These are phyloP conservation scores for Lasioglossum figueresi DNA, from an alignment of 2,888 invertebrate genomes.

Conservation along the genomic window DNA sequence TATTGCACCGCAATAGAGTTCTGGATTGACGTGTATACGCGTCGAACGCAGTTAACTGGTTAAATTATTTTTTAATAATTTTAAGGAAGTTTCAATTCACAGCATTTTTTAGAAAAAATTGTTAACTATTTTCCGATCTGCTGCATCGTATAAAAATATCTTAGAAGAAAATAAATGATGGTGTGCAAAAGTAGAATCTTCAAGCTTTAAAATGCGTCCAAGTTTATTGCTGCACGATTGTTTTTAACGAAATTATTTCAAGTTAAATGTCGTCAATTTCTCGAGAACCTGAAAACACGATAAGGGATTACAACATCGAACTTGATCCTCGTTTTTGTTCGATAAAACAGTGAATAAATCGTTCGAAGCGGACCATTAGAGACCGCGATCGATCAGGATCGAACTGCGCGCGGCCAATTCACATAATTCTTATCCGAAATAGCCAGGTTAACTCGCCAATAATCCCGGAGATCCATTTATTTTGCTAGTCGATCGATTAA, in stretches of 20 bases:
- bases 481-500: conserved; percentile 39
- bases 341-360: not conserved
- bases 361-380: not conserved
- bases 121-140: not conserved
- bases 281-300: not conserved
- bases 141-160: not conserved
- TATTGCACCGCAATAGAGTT: no score
- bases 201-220: not conserved
- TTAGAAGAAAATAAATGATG: not conserved
- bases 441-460: conserved; percentile 24
- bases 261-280: not conserved
- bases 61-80: no score
- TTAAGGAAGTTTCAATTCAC: not conserved
- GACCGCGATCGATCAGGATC: conserved; percentile 25
- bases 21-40: no score
- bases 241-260: not conserved
- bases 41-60: no score
- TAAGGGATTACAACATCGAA: no score
- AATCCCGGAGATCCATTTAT: conserved; percentile 44
- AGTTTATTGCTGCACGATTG: no score
- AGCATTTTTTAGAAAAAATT: not conserved
- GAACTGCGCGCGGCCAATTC: conserved; percentile 4
- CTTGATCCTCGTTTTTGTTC: no score
- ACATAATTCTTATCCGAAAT: conserved; percentile 35
- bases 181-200: not conserved